These are phyloP conservation scores for Neodiprion pinetum DNA, from an alignment of 1,140 invertebrate genomes.

Conservation along the genomic window DNA sequence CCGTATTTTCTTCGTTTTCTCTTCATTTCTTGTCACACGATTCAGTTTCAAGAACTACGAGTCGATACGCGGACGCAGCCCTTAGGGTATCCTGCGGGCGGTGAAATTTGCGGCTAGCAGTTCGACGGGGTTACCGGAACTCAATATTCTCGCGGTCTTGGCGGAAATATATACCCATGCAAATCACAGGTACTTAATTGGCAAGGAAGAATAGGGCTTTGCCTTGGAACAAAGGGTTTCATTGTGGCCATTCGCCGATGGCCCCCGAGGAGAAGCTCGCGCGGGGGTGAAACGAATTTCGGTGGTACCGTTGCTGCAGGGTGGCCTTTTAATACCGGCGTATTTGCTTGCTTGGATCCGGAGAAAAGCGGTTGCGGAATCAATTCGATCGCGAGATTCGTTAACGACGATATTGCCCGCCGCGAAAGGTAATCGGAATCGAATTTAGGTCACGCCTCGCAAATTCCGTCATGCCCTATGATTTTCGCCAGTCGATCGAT, in stretches of 20 bases:
- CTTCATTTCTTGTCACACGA: too few species aligned
- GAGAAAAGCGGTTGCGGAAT: too few species aligned
- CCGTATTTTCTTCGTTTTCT: too few species aligned
- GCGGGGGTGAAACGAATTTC: neutral
- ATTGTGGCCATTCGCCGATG: neutral
- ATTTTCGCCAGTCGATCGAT: too few species aligned
- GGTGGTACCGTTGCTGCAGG: neutral
- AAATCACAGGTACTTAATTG: slow-evolving; percentile 7
- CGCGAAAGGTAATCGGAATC: neutral
- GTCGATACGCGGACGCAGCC: too few species aligned
- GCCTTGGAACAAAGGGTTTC: slow-evolving; percentile 4
- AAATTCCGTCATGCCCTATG: neutral
- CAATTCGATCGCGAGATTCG: neutral
- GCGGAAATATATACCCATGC: neutral
- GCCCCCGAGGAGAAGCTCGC: too few species aligned
- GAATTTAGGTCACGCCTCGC: neutral
- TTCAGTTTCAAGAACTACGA: too few species aligned
- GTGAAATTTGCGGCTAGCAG: neutral
- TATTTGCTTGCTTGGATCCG: too few species aligned
- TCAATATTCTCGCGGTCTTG: neutral
- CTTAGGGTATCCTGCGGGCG: too few species aligned
- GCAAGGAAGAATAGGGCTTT: slow-evolving; percentile 5
- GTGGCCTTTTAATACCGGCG: neutral
- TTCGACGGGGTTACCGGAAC: neutral
- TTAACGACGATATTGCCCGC: neutral